Evolutionary conservation across 1,140 invertebrate genomes (phyloP).

Genomic region (Rhagoletis zephyria): DNA sequence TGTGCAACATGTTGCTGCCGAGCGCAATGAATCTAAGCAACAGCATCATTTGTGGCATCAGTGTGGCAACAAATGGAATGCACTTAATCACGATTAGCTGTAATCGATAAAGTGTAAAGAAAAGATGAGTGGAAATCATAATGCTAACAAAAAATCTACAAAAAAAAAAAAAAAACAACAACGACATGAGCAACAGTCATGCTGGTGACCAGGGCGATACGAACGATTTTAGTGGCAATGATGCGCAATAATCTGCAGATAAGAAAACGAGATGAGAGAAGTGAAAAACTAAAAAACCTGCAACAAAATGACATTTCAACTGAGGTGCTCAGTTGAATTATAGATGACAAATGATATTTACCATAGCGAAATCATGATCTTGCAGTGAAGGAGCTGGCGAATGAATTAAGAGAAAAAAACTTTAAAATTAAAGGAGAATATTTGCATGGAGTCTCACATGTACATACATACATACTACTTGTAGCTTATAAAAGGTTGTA

Average conservation of each 20-base stretch:
- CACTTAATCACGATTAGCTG: constrained; percentile 73
- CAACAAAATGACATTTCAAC: constrained; percentile 16
- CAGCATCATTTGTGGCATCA: background rate
- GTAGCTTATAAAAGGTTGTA: no score
- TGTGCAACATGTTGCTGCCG: constrained; percentile 68
- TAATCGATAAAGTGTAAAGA: constrained; percentile 66
- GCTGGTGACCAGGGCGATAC: background rate
- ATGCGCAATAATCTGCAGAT: constrained; percentile 2
- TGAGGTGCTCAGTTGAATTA: background rate
- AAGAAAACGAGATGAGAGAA: background rate
- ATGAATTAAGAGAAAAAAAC: background rate
- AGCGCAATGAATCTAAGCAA: constrained; percentile 24
- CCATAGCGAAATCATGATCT: background rate
- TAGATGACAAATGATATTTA: background rate
- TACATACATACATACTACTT: no score
- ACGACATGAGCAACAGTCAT: background rate
- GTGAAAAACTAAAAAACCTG: background rate
- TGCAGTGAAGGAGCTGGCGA: background rate
- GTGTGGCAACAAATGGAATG: constrained; percentile 67
- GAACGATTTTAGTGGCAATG: constrained; percentile 38
- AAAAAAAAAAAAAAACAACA: background rate
- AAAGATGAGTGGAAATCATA: constrained; percentile 28
- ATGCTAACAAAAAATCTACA: constrained; percentile 15
- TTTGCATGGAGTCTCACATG: no score
- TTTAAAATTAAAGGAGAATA: no score